Base-by-base conservation (phyloP, 2,888 invertebrate genomes). In the Maniola hyperantus region DNA sequence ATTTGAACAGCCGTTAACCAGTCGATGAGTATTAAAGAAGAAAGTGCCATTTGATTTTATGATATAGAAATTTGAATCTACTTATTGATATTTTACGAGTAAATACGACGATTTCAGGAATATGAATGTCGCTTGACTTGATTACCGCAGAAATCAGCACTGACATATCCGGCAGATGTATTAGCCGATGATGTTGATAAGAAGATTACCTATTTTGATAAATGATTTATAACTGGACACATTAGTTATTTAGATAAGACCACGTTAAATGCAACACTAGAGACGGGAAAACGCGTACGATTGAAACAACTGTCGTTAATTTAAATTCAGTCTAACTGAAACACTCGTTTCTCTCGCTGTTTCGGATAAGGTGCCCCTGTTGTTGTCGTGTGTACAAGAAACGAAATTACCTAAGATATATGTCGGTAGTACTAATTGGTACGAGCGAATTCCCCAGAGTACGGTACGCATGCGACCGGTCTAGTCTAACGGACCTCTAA, bases 341-440 rank as follows among this genome's bases (percentile, higher is more conserved):
- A 66, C 57, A 65, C 36, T 64, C 64, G 46, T 65, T 71, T 66
- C 57, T 46, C 57, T 64, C 48, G 60, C 60, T 54, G 62, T 50
- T 59, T 58, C 50, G 55, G 65, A 65, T 59, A 65, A 67, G 54
- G 53, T 51, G 60, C 64, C 50, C 59, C 42, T 39, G 60, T 60
- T 61, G 66, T 62, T 50, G 67, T 70, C 73, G 71, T 70, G 70
- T 71, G 74, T 70, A 64, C 71, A 71, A 71, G 74, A 83, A 80
- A 84, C 79, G 78, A 84, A 85, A 87, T 87, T 83, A 83, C 79
- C 77, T 79, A 80, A 82, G 78, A 79, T 79, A 81, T 79, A 81
- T 79, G 83, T 82, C 80, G 77, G 80, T 80, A 76, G 79, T 80
- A 83, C 84, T 90, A 91, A 90, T 89, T 88, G 86, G 78, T 80